A percentile compares a stretch with the other conserved stretches of the same genome.
phyloP scores from a whole-genome alignment of 2,113 vertebrate species.

The Proteles cristata region DNA sequence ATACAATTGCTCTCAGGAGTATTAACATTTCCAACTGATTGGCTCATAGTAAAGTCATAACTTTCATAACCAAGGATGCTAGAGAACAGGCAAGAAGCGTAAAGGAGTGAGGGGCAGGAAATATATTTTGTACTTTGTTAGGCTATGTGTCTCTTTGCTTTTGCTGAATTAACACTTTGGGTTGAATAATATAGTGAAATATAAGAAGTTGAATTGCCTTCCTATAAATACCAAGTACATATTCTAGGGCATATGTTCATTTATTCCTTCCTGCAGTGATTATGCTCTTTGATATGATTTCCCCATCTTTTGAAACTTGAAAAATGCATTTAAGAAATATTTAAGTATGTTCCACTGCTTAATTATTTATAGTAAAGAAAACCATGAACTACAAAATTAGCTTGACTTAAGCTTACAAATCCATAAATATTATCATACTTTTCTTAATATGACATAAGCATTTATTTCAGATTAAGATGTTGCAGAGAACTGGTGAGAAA shows the following conservation, averaged over 20 bases:
- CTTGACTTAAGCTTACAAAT: constrained; percentile 21
- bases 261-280: constrained; percentile 15
- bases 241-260: background rate
- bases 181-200: background rate
- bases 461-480: constrained; percentile 27
- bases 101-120: background rate
- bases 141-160: background rate
- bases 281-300: constrained; percentile 59
- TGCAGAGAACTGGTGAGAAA: background rate
- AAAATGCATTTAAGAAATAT: constrained; percentile 56
- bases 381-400: constrained; percentile 23
- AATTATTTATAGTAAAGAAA: constrained; percentile 56
- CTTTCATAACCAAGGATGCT: background rate
- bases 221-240: background rate
- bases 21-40: background rate
- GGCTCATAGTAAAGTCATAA: background rate
- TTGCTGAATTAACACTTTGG: background rate
- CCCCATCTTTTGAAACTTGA: constrained; percentile 53
- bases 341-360: constrained; percentile 9
- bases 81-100: background rate
- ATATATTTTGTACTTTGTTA: background rate
- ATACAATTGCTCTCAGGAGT: background rate
- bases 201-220: background rate
- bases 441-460: constrained; percentile 32
- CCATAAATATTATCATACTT: background rate